A percentile compares a stretch with the other conserved stretches of the same genome.
Evolutionary conservation across 2,888 invertebrate species (phyloP).

Genomic region (Hedychridium roseum): DNA sequence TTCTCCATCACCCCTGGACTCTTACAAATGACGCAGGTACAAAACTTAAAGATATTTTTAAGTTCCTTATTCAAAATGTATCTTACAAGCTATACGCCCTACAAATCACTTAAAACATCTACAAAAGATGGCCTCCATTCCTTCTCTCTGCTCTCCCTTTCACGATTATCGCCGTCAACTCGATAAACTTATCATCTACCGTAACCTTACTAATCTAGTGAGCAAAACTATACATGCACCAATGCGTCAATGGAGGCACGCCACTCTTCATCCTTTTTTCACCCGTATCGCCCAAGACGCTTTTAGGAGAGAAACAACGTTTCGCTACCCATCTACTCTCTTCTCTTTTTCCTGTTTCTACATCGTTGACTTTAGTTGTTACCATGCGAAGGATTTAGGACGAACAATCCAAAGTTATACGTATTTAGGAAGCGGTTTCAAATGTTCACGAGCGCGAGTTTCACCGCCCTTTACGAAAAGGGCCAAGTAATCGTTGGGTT

Average conservation of each 20-base stretch:
- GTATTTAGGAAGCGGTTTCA: too few species aligned
- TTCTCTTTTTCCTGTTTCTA: too few species aligned
- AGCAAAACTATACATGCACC: constrained; percentile 47
- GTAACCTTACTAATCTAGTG: constrained; percentile 43
- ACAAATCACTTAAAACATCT: constrained; percentile 35
- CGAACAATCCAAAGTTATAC: too few species aligned
- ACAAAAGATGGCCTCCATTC: constrained; percentile 34
- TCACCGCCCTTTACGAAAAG: too few species aligned
- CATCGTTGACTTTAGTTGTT: too few species aligned
- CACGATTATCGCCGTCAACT: constrained; percentile 6
- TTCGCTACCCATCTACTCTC: too few species aligned
- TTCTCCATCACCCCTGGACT: constrained; percentile 32
- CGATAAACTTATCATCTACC: constrained; percentile 27
- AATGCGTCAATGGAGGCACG: constrained; percentile 20
- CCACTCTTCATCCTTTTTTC: neutral
- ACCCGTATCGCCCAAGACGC: too few species aligned
- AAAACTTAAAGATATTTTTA: constrained; percentile 46
- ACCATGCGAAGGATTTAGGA: too few species aligned
- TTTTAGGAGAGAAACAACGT: too few species aligned
- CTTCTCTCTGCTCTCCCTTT: constrained; percentile 17
- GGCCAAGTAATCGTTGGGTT: too few species aligned
- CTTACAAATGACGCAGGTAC: constrained; percentile 55
- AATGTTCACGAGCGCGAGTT: too few species aligned
- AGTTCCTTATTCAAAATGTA: constrained; percentile 26
- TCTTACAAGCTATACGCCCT: constrained; percentile 35